phyloP scores from a whole-genome alignment of 92 coral and sea anemone genomes.

The Metridium senile region DNA sequence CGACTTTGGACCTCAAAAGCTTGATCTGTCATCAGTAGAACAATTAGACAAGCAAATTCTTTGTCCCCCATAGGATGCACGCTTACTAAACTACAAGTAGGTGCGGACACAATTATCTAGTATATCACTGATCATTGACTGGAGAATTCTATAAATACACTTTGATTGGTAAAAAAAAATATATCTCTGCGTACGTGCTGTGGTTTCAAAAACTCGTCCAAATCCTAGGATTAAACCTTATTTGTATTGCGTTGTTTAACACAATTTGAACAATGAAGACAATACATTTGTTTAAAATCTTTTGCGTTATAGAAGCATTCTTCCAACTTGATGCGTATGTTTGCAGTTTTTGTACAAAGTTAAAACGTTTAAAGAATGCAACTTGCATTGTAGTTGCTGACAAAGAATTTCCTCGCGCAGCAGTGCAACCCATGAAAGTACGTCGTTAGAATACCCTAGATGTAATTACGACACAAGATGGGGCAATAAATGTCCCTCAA shows the following conservation, averaged over 20 bases:
- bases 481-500: not conserved
- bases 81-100: slow-evolving; percentile 16
- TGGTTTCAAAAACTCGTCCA: not conserved
- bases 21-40: slow-evolving; percentile 2
- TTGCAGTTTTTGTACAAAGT: not conserved
- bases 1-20: slow-evolving; percentile 9
- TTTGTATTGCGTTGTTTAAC: not conserved
- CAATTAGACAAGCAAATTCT: slow-evolving; percentile 9
- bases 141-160: not conserved
- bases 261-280: not conserved
- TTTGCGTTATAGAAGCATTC: no score
- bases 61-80: slow-evolving; percentile 6
- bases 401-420: not conserved
- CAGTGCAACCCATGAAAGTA: not conserved
- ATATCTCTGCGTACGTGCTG: not conserved
- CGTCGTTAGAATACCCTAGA: not conserved
- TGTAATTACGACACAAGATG: slow-evolving; percentile 9
- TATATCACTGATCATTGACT: not conserved
- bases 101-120: slow-evolving; percentile 20
- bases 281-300: no score
- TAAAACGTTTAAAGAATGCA: not conserved
- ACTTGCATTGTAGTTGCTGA: not conserved
- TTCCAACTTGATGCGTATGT: no score
- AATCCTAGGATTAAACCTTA: not conserved
- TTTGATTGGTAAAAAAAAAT: not conserved